phyloP scores from a whole-genome alignment of 2,888 invertebrate genomes.

The Philereme vetulata region DNA sequence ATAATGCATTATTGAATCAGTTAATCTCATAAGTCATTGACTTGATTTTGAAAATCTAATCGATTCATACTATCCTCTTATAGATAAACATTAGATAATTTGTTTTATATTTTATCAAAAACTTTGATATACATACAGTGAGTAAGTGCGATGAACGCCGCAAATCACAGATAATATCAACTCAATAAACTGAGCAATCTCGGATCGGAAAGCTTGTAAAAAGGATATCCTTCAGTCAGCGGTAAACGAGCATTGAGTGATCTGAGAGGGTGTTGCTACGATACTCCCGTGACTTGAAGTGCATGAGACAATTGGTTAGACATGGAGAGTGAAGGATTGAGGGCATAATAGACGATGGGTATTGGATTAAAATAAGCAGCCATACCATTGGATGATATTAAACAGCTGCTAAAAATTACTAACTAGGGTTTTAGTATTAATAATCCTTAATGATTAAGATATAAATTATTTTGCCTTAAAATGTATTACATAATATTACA shows the following conservation, averaged over 20 bases:
- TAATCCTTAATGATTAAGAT: no score
- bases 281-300: conserved; percentile 37
- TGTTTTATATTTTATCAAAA: conserved; percentile 3
- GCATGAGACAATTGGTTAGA: conserved; percentile 30
- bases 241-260: conserved; percentile 37
- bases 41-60: not conserved
- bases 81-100: not conserved
- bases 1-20: not conserved
- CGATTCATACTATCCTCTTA: not conserved
- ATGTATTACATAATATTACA: no score
- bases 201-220: conserved; percentile 63
- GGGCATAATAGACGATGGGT: conserved; percentile 5
- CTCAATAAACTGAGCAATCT: conserved; percentile 59
- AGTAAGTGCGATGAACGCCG: conserved; percentile 37
- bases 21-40: not conserved
- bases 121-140: conserved; percentile 10
- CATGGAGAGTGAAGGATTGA: conserved; percentile 23
- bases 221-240: conserved; percentile 61
- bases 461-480: no score
- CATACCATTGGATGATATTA: not conserved
- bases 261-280: conserved; percentile 59
- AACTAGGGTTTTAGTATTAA: no score
- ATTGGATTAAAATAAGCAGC: conserved; percentile 1
- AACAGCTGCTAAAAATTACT: no score
- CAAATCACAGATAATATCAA: conserved; percentile 46